These are phyloP conservation scores for Mormoops blainvillei DNA, from an alignment of 2,113 vertebrate species.

Conservation along the genomic window DNA sequence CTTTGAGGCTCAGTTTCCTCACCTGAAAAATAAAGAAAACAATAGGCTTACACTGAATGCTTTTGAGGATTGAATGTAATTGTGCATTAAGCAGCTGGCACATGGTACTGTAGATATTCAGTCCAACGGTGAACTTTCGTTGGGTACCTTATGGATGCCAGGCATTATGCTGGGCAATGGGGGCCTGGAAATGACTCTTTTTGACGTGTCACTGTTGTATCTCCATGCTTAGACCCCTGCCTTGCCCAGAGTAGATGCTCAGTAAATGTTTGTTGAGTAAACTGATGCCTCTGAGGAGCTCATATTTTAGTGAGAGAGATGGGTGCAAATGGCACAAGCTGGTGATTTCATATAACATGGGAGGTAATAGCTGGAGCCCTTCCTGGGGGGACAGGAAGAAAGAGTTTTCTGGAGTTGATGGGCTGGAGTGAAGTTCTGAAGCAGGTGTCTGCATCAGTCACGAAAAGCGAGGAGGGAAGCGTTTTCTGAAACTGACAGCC, in stretches of 20 bases:
- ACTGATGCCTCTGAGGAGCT: background rate
- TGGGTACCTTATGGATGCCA: no score
- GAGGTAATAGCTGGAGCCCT: background rate
- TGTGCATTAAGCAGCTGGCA: background rate
- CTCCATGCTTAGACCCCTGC: background rate
- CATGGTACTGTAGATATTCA: background rate
- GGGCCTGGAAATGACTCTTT: background rate
- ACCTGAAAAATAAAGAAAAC: background rate
- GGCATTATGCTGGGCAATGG: background rate
- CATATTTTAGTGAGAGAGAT: background rate
- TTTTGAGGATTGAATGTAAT: background rate
- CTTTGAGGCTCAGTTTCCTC: background rate
- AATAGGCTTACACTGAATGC: background rate
- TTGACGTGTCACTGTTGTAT: background rate
- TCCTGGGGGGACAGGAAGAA: background rate
- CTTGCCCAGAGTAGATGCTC: background rate
- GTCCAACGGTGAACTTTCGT: background rate
- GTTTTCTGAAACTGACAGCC: background rate
- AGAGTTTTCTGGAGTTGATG: background rate
- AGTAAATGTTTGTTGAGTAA: background rate
- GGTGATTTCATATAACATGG: background rate
- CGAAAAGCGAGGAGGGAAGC: background rate
- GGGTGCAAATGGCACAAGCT: background rate
- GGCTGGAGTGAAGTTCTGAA: background rate
- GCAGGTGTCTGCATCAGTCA: background rate